Conservation (phyloP, 2,888 invertebrate genomes). For the Drosophila formosana region DNA sequence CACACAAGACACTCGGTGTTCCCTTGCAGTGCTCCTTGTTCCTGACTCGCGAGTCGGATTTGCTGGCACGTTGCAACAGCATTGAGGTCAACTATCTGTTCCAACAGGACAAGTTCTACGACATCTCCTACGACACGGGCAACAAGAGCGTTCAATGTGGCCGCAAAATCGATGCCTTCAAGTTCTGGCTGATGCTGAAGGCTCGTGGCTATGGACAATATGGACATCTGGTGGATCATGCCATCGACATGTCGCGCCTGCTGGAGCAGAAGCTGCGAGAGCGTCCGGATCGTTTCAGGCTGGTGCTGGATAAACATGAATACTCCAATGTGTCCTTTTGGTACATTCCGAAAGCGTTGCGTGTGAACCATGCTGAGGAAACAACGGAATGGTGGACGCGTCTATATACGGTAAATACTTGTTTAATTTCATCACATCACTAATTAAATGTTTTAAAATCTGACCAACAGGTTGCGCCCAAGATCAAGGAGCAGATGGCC, state of each 20-base stretch:
- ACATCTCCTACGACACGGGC: slow-evolving; percentile 91
- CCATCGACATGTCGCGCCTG: slow-evolving; percentile 88
- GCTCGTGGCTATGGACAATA: slow-evolving; percentile 90
- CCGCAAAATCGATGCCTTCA: slow-evolving; percentile 95
- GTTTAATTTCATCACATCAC: background rate
- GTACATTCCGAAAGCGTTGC: slow-evolving; percentile 89
- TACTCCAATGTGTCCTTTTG: slow-evolving; percentile 96
- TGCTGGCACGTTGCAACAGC: slow-evolving; percentile 88
- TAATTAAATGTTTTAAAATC: background rate
- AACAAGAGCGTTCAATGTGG: slow-evolving; percentile 97
- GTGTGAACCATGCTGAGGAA: slow-evolving; percentile 83
- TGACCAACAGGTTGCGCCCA: slow-evolving; percentile 86
- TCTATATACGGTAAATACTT: slow-evolving; percentile 83
- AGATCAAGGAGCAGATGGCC: slow-evolving; percentile 90
- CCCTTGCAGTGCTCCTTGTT: slow-evolving; percentile 92
- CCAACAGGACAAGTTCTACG: slow-evolving; percentile 94
- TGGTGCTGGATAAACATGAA: slow-evolving; percentile 88
- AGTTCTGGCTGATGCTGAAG: slow-evolving; percentile 97
- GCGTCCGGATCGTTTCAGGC: slow-evolving; percentile 87
- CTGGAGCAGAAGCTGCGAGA: slow-evolving; percentile 86
- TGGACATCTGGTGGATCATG: slow-evolving; percentile 87
- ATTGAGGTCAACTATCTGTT: slow-evolving; percentile 92
- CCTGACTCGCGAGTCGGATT: slow-evolving; percentile 86
- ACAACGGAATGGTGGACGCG: slow-evolving; percentile 86
- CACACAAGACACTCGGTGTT: slow-evolving; percentile 93